Base-by-base conservation (phyloP, 2,888 invertebrate genomes). In the Salticus scenicus region DNA sequence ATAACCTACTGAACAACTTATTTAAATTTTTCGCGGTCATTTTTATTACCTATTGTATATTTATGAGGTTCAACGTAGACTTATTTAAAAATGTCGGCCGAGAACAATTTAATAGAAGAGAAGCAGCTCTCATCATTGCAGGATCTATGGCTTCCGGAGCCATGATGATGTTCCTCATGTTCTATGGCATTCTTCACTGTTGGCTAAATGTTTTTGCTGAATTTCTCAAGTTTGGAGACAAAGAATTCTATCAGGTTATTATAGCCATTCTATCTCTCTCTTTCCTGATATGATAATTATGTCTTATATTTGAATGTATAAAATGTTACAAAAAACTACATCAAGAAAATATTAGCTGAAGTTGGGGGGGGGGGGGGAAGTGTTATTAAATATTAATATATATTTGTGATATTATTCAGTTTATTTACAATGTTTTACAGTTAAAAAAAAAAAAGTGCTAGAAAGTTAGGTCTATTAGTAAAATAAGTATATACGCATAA, bases 131-230 rank as follows among this genome's bases (percentile, higher is more conserved):
- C 14, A 75, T 57, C 0, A 31, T 76, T 0, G 95, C 96, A 89
- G 94, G 94, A 31, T 94, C 94, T 90, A 94, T 95, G 90, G 91
- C 96, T 80, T 95, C 96, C 0, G 95, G 94, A 0, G 93, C 95
- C 0, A 92, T 95, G 67, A 92, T 94, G 0, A 94, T 94, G 87
- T 90, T 96, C 0, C 93, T 94, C 89, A 95, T 94, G 1, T 98
- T 98, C 92, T 98, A 97, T 92, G 94, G 95, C 88, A 92, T 98
- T 0, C 92, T 98, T 2, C 98, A 99, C 90, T 94, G 95, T 0
- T 98, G 97, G 96, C 93, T 96, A 90, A 99, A 98, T 91, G 95
- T 95, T 24, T 96, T 95, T 90, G 96, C 97, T 0, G 98, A 99
- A 91, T 93, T 98, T 91, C 91, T 98, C 85, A 93, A 93, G 86